A percentile compares a stretch with the other conserved stretches of the same genome.
Evolutionary conservation across 2,888 invertebrate genomes (phyloP).

Genomic region (Didymodactylos carnosus): DNA sequence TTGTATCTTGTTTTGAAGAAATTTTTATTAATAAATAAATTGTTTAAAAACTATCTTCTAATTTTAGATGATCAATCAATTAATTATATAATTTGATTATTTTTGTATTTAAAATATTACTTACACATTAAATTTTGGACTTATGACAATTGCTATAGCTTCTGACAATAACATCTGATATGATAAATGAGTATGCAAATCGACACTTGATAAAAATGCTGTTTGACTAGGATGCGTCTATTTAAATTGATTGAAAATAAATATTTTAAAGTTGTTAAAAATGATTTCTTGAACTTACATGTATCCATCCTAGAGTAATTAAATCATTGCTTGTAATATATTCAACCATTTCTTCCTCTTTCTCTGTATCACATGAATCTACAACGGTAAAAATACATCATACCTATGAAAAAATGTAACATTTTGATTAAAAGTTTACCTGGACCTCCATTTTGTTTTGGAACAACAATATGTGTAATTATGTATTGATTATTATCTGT

Average conservation of each 20-base stretch:
- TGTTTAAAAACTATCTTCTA: no score
- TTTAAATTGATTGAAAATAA: not conserved
- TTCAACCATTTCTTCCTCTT: constrained; percentile 79
- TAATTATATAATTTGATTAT: constrained; percentile 77
- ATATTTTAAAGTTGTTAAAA: no score
- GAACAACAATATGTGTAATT: constrained; percentile 71
- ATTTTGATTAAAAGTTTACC: no score
- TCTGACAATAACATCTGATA: constrained; percentile 93
- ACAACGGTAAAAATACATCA: no score
- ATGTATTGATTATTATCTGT: constrained; percentile 45
- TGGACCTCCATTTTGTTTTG: constrained; percentile 57
- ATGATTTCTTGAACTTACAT: constrained; percentile 47
- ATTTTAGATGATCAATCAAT: constrained; percentile 66
- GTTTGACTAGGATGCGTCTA: constrained; percentile 93
- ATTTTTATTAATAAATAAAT: no score
- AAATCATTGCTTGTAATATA: constrained; percentile 74
- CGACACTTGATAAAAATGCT: constrained; percentile 84
- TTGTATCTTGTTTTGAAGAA: no score
- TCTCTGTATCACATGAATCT: constrained; percentile 73
- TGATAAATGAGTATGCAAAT: constrained; percentile 82
- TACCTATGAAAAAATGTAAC: no score
- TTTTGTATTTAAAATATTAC: constrained; percentile 69
- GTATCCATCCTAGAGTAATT: constrained; percentile 96
- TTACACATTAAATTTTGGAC: constrained; percentile 74
- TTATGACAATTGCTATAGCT: constrained; percentile 83